Evolutionary conservation across 1,140 invertebrate genomes (phyloP).

Genomic region (Chironomus tepperi): DNA sequence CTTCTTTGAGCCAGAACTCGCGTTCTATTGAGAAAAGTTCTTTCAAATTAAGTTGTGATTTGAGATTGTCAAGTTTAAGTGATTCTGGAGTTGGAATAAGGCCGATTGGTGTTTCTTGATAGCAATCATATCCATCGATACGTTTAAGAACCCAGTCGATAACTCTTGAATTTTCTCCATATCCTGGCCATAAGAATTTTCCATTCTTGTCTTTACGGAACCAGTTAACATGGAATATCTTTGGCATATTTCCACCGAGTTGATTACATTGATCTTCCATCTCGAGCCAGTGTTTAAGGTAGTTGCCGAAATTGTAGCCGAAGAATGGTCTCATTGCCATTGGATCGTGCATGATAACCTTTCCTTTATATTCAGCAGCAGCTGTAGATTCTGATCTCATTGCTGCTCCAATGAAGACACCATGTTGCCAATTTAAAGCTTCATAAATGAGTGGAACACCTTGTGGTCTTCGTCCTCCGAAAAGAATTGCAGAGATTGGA

Average conservation of each 20-base stretch:
- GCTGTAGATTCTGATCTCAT: conserved; percentile 91
- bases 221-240: conserved; percentile 91
- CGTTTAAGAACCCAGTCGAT: conserved; percentile 80
- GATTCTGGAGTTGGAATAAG: conserved; percentile 54
- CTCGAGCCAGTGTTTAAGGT: conserved; percentile 80
- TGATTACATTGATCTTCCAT: conserved; percentile 50
- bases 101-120: conserved; percentile 64
- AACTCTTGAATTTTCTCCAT: conserved; percentile 82
- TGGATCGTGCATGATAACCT: conserved; percentile 88
- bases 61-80: conserved; percentile 61
- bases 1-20: conserved; percentile 89
- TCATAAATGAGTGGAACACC: conserved; percentile 87
- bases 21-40: conserved; percentile 79
- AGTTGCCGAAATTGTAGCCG: conserved; percentile 92
- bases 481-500: conserved; percentile 85
- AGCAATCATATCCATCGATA: conserved; percentile 61
- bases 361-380: conserved; percentile 83
- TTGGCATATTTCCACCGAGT: conserved; percentile 49
- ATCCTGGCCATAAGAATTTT: conserved; percentile 87
- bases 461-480: conserved; percentile 79
- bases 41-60: conserved; percentile 57
- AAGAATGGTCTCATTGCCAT: conserved; percentile 96
- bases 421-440: conserved; percentile 81
- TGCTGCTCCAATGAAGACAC: conserved; percentile 80
- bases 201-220: conserved; percentile 68